phyloP scores from a whole-genome alignment of 2,113 vertebrate genomes.

The Lanius collurio region DNA sequence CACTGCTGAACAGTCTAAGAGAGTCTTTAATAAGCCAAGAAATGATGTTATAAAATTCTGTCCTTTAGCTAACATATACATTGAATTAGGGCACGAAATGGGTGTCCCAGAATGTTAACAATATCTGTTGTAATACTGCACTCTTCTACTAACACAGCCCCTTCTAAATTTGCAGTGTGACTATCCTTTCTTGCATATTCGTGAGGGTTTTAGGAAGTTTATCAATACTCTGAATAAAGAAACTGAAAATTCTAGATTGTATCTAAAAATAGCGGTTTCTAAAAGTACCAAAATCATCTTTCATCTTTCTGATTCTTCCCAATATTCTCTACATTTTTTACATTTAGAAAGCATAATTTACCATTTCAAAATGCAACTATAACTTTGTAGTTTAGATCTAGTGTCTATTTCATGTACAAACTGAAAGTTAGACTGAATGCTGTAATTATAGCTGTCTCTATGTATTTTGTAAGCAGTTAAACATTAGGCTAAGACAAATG shows the following conservation, averaged over 20 bases:
- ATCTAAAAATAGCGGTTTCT: neutral
- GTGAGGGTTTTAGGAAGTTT: neutral
- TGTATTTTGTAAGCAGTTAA: conserved; percentile 9
- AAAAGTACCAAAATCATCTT: neutral
- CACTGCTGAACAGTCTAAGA: neutral
- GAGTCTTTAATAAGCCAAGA: neutral
- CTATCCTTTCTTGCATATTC: neutral
- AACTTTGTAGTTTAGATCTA: neutral
- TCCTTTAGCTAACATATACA: neutral
- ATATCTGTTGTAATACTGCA: neutral
- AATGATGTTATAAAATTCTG: neutral
- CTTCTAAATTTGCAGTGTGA: neutral
- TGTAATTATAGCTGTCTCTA: neutral
- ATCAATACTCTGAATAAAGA: neutral
- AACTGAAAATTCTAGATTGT: neutral
- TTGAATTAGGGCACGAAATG: neutral
- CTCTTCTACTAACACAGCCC: neutral
- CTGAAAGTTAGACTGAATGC: neutral
- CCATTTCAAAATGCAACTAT: neutral
- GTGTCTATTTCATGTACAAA: neutral
- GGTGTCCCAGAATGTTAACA: neutral
- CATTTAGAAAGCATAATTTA: neutral
- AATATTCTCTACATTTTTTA: neutral
- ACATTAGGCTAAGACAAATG: neutral
- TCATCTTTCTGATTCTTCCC: neutral